Base-by-base conservation (phyloP, 2,113 vertebrate genomes). In the Chaenocephalus aceratus region DNA sequence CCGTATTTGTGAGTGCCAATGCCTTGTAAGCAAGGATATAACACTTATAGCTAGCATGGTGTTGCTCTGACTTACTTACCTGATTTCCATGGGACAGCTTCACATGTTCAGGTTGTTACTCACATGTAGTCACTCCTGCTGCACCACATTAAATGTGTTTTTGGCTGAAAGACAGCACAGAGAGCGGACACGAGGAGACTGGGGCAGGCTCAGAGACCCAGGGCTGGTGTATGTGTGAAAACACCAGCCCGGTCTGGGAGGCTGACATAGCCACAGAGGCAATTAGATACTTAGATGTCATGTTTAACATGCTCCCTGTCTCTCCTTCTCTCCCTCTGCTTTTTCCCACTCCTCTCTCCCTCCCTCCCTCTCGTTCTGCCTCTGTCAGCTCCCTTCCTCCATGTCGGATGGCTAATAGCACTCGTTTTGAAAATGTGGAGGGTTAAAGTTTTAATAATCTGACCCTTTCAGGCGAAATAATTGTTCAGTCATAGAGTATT, bases 271-370 rank as follows among this genome's bases (percentile, higher is more conserved):
- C 86, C 88, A 67, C 86, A 76, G 77, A 84, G 77, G 90, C 91
- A 91, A 91, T 92, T 91, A 92, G 82, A 92, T 82, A 81, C 88
- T 89, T 75, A 71, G 83, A 89, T 80, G 87, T 88, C 85, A 88
- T 88, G 89, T 89, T 89, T 69, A 88, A 91, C 90, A 92, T 18
- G 85, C 75, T 86, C 68, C 64, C 81, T 80, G 58, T 72, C 44
- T 78, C 62, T 45, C 60, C 13, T 11, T 41, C n/a, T 10, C 45
- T 36, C 52, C 21, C 26, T 26, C 61, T 30, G 63, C 26, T 13
- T 71, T 61, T 68, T 46, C 58, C 60, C 15, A 0, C 70, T 71
- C 57, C 45, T 52, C 52, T 8, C 66, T 71, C 36, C 7, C 1
- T 41, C 36, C 9, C 6, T 61, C 63, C 65, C 56, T 62, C 57